Evolutionary conservation across 2,888 invertebrate genomes (phyloP).

Genomic region (Tenthredo amoena): DNA sequence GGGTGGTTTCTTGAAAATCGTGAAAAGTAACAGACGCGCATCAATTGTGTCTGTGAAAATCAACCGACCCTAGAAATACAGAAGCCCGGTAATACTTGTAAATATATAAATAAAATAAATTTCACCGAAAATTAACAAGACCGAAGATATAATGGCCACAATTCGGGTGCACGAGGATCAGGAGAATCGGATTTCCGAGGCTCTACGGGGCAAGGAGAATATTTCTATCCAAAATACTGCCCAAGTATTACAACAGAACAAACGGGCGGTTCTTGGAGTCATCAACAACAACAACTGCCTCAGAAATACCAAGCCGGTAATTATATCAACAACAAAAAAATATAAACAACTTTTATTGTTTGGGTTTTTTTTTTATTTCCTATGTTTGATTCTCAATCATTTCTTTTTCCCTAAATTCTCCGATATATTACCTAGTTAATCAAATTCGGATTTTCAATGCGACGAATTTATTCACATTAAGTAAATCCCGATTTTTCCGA

Average conservation of each 20-base stretch:
- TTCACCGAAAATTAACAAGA: background rate
- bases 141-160: conserved; percentile 82
- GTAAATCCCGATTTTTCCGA: background rate
- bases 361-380: background rate
- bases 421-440: background rate
- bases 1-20: conserved; percentile 9
- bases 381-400: conserved; percentile 34
- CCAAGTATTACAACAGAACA: conserved; percentile 70
- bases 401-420: background rate
- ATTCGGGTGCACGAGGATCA: conserved; percentile 89
- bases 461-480: background rate
- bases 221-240: conserved; percentile 73
- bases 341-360: conserved; percentile 50
- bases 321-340: conserved; percentile 65
- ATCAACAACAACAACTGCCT: conserved; percentile 82
- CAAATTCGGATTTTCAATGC: background rate
- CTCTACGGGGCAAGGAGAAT: conserved; percentile 80
- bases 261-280: conserved; percentile 84
- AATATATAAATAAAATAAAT: conserved; percentile 28
- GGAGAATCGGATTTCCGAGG: conserved; percentile 83
- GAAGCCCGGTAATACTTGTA: conserved; percentile 5
- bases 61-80: conserved; percentile 18
- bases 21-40: conserved; percentile 9
- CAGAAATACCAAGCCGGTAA: conserved; percentile 80
- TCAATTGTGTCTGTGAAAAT: conserved; percentile 33